These are phyloP conservation scores for Chionodraco myersi DNA, from an alignment of 2,113 vertebrate genomes.

Conservation along the genomic window DNA sequence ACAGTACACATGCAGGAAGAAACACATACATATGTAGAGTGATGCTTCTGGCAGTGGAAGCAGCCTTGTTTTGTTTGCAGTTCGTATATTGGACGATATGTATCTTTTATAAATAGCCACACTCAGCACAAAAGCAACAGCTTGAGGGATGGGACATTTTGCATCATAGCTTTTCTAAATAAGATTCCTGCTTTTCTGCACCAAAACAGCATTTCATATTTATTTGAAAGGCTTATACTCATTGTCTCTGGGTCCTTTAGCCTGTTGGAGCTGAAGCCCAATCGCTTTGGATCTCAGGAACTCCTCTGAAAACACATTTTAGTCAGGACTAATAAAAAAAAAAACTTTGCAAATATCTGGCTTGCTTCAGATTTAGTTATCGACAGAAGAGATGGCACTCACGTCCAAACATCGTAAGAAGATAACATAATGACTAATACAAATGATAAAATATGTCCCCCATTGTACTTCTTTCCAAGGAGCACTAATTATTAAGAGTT, in stretches of 20 bases:
- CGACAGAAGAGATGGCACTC: background rate
- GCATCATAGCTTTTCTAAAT: background rate
- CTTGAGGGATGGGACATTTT: background rate
- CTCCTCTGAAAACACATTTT: too few relatives aligned
- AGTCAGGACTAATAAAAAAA: too few relatives aligned
- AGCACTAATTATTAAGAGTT: background rate
- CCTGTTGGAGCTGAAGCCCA: background rate
- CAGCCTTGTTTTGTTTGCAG: background rate
- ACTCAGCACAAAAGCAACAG: background rate
- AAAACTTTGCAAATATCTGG: too few relatives aligned
- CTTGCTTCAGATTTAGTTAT: too few relatives aligned
- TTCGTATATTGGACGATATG: background rate
- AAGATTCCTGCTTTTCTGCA: too few relatives aligned
- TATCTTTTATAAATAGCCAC: background rate
- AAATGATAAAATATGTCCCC: background rate
- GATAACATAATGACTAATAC: too few relatives aligned
- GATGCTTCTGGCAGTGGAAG: background rate
- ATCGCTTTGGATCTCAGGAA: background rate
- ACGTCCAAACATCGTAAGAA: background rate
- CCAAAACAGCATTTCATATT: background rate
- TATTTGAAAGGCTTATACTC: background rate
- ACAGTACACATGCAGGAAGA: background rate
- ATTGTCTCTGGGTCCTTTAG: background rate
- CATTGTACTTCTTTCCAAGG: background rate
- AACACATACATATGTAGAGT: background rate